Base-by-base conservation (phyloP, 2,888 invertebrate species). In the Xiphydria camelus region DNA sequence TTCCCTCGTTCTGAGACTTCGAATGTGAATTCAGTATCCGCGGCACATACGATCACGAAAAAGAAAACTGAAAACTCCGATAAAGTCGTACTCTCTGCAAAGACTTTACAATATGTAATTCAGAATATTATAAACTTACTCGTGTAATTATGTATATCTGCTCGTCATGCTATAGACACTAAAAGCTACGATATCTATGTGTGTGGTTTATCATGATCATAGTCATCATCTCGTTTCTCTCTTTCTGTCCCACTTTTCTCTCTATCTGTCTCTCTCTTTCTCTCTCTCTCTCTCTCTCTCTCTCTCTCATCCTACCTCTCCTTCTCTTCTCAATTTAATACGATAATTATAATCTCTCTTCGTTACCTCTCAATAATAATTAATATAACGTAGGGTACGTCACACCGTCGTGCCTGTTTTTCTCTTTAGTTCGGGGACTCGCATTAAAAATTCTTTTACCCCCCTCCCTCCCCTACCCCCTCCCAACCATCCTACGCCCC, bases 381-480 rank as follows among this genome's bases (percentile, higher is more conserved):
- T n/a, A n/a, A n/a, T n/a, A n/a, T n/a, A n/a, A n/a, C n/a, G n/a
- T n/a, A n/a, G n/a, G n/a, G n/a, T n/a, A n/a, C n/a, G n/a, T n/a
- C n/a, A n/a, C n/a, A n/a, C n/a, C n/a, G n/a, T n/a, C n/a, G n/a
- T n/a, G n/a, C n/a, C n/a, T n/a, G n/a, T n/a, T 32, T 22, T n/a
- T 43, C 36, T 26, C 33, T 17, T 29, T 36, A 34, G 42, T 40
- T 39, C 26, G 36, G 19, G 29, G 20, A 21, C 18, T 47, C 43
- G 38, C 34, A 32, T 41, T 34, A 39, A 38, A 47, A 44, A 21
- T 17, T 35, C n/a, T 40, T 19, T 40, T 37, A 34, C 44, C 26
- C 18, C 21, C 34, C 44, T 41, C 33, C 25, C 26, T 47, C 46
- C 45, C 44, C 33, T 32, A 22, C 33, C n/a, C n/a, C n/a, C n/a